phyloP scores from a whole-genome alignment of 2,113 vertebrate species.

The Murina feae region DNA sequence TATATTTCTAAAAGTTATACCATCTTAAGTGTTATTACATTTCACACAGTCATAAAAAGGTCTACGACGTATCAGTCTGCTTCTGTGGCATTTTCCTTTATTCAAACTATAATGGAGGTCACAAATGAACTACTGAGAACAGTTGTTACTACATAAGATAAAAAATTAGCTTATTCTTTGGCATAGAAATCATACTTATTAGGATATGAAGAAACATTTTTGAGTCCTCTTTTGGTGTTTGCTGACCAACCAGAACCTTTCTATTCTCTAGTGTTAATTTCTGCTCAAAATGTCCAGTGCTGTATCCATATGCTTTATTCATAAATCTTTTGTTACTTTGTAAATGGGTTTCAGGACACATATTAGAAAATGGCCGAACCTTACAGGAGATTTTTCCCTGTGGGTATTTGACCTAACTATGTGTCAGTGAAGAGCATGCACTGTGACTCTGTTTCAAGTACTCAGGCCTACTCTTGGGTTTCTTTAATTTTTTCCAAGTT shows the following conservation, averaged over 20 bases:
- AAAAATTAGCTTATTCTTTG: neutral
- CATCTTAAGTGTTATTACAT: neutral
- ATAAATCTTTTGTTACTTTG: neutral
- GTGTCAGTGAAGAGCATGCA: neutral
- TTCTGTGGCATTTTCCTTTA: neutral
- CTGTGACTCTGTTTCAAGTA: neutral
- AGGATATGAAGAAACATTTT: neutral
- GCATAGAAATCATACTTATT: neutral
- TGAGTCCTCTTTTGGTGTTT: neutral
- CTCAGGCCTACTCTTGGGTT: neutral
- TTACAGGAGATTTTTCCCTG: neutral
- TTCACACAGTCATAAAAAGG: neutral
- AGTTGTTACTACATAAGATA: neutral
- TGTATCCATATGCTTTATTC: neutral
- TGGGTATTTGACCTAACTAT: neutral
- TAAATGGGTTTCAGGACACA: neutral
- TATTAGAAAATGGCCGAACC: neutral
- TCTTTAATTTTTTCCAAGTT: neutral
- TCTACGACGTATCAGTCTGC: neutral
- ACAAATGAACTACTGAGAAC: neutral
- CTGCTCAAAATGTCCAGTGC: neutral
- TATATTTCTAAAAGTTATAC: neutral
- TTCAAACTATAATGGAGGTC: neutral
- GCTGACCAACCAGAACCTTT: neutral
- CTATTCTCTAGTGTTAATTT: neutral